phyloP scores from a whole-genome alignment of 2,797 vertebrate species.

The Alectoris magna region DNA sequence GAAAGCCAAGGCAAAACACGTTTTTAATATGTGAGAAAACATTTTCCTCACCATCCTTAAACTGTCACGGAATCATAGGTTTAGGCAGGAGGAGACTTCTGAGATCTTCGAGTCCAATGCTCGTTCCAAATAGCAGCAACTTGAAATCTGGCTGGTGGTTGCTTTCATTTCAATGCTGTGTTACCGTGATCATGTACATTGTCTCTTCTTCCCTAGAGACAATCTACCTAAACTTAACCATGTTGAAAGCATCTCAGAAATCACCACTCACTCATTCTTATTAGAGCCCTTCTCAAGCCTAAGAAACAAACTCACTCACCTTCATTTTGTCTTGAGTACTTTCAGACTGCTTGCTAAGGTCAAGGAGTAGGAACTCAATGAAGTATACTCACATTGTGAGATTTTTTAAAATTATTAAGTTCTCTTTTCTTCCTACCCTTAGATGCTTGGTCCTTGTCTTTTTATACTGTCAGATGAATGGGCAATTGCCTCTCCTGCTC shows the following conservation, averaged over 20 bases:
- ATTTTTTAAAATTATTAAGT: not conserved
- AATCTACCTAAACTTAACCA: not conserved
- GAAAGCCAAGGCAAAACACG: not conserved
- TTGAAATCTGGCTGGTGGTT: not conserved
- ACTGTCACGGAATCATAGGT: not conserved
- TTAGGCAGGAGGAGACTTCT: not conserved
- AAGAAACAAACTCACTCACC: not conserved
- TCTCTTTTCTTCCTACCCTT: not conserved
- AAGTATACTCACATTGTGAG: not conserved
- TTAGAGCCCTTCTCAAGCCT: not conserved
- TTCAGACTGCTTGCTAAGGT: not conserved
- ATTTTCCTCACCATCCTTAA: not conserved
- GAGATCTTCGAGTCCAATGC: not conserved
- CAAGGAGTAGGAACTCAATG: not conserved
- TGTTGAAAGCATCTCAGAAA: not conserved
- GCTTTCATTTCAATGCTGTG: not conserved
- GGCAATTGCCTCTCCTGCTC: not conserved
- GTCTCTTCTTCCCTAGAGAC: not conserved
- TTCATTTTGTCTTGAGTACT: not conserved
- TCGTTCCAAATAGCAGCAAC: not conserved
- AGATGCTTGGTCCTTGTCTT: not conserved
- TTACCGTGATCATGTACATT: accelerated
- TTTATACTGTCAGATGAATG: not conserved
- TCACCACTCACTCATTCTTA: not conserved
- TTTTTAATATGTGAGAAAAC: not conserved